Evolutionary conservation across 2,888 invertebrate species (phyloP), one percentile per base, ranked within the genome.

Genomic region (Maniola hyperantus): DNA sequence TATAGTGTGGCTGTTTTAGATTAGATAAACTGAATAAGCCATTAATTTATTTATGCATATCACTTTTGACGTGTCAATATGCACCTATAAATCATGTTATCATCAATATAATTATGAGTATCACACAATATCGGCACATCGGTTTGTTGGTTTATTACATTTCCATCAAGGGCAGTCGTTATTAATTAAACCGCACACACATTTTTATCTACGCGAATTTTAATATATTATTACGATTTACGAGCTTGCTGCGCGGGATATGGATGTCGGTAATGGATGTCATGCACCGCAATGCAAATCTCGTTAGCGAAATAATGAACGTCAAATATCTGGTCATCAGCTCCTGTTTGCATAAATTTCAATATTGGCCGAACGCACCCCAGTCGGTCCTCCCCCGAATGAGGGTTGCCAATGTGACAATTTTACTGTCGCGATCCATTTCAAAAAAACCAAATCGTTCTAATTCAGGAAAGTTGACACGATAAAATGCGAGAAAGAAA

Each of bases 311-410:
- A n/a, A 64, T 66, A 63, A 67, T 57, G 57, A 63, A 36, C 57
- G 50, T 60, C 63, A 46, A 67, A 62, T 50, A 48, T 42, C 50
- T 57, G 59, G 48, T 57, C 36, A 20, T 61, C 61, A 7, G 15
- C 46, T 60, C 44, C 39, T 60, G 51, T 60, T 67, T 63, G 58
- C 53, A 61, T 66, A 44, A 64, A 64, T 66, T 64, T 48, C 34
- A 64, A 61, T 61, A 58, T 65, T 44, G 26, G 20, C 2, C 42
- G 46, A 58, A 46, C 11, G 11, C 34, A 42, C 55, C 26, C 51
- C 11, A 53, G 20, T 46, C 58, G 44, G 33, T 39, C 20, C 20
- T 51, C 39, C 10, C 13, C n/a, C 7, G 8, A 55, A 48, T 42
- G 42, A 46, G 58, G 44, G 58, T 46, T 59, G 8, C 44, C 59